Evolutionary conservation across 2,888 invertebrate genomes (phyloP), one percentile per base, ranked within the genome.

Genomic region (Chromoteleia sp.): DNA sequence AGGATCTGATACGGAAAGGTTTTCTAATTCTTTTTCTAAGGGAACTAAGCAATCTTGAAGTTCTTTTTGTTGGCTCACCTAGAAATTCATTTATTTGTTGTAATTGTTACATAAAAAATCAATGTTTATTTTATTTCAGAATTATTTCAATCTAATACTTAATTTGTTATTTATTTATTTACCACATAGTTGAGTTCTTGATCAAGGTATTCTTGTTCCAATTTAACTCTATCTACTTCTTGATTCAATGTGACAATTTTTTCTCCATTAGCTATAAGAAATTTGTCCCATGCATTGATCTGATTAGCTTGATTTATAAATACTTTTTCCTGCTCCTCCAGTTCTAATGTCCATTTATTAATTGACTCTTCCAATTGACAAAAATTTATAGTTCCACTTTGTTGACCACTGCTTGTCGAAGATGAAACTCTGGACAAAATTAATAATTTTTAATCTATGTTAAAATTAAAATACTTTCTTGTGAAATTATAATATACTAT

Each of bases 301-400:
- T 98, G 97, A 2, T 97, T 97, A 0, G 98, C 98, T 91, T 98
- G 98, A 91, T 97, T 97, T 77, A 97, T 95, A 89, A 98, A 99
- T 0, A 96, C 94, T 89, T 96, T 96, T 89, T 98, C 98, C 89
- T 98, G 98, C 84, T 98, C 98, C 85, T 98, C 97, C 39, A 99
- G 91, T 87, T 98, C 98, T 0, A 96, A 91, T 0, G 96, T 97
- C 98, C 98, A 99, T 91, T 98, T 98, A 92, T 98, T 98, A 75
- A 98, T 97, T 36, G 95, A 94, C 88, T 98, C 98, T 90, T 98
- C 98, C 1, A 98, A 92, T 88, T 98, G 97, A 0, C 95, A 94
- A 91, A 97, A 98, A 4, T 95, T 96, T 89, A 98, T 92, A 0
- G 94, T 93, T 33, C 90, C 92, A 0, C 93, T 90, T 36, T 89